Evolutionary conservation across 2,113 vertebrate species (phyloP), one percentile per base, ranked within the genome.

Genomic region (Thalassarche chlororhynchos): DNA sequence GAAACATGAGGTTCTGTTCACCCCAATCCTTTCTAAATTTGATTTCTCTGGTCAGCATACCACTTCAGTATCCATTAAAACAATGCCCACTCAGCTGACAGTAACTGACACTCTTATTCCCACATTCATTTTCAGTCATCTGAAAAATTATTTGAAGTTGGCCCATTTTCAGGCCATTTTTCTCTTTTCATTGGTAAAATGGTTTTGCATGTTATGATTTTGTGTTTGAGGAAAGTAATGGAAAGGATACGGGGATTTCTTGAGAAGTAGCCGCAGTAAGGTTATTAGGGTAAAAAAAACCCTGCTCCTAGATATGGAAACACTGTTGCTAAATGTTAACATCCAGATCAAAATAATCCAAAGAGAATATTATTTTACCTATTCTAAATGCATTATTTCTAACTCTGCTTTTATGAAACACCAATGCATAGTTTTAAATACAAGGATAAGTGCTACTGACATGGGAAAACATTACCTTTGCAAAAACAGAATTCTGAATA

Each of bases 1-100:
- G 94, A 94, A 96, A 93, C 84, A 91, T 85, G 66, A 97, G 78
- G 87, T 96, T 96, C 89, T 95, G 70, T 72, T 93, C 71, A 55
- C 84, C 89, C 82, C 81, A 91, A 83, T 17, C 51, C 88, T 91
- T 91, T 83, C 79, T 80, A 89, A 94, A 84, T 85, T 83, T 71
- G 71, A 83, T 92, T 95, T 90, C 75, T 96, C 72, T 95, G 75
- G 79, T 95, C 89, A 96, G 91, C 64, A 77, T 88, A 88, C 46
- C 2, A 0, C 55, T 86, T 94, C 12, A 7, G 64, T 60, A 78
- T 55, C 87, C 64, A 70, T 62, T 83, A 91, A 93, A 96, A 94
- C 88, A 90, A 91, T 92, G 90, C 52, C 76, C 76, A 29, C 71
- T 93, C 79, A 74, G 87, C 78, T 91, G 81, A 91, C 77, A 89